Conservation (phyloP, 2,113 vertebrate genomes). For the Apteryx owenii region DNA sequence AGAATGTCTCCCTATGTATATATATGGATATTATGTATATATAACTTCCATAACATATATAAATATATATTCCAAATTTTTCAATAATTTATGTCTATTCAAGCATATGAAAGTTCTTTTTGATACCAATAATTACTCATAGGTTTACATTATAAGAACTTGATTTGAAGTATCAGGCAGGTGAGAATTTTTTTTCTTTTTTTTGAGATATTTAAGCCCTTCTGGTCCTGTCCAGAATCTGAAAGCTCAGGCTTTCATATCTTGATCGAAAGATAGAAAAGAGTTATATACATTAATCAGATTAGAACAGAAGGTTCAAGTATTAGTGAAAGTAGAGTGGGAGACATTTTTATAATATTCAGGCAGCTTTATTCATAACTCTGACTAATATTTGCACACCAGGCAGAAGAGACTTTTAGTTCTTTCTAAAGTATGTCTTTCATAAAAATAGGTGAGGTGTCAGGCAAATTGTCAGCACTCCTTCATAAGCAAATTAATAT, state of each 20-base stretch:
- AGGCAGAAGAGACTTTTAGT: background rate
- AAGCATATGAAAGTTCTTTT: background rate
- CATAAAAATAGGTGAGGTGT: background rate
- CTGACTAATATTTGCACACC: background rate
- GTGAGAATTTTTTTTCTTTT: background rate
- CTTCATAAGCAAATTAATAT: conserved; percentile 36
- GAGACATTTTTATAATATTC: background rate
- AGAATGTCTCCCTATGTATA: background rate
- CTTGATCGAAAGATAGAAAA: background rate
- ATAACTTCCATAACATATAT: background rate
- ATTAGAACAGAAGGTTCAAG: background rate
- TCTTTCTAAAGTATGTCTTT: background rate
- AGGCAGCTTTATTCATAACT: background rate
- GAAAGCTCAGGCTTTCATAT: background rate
- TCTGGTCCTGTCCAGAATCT: background rate
- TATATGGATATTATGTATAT: no score
- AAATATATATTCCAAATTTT: background rate
- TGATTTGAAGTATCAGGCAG: background rate
- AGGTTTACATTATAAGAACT: background rate
- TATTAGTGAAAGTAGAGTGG: background rate
- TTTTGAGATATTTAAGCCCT: background rate
- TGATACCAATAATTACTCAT: background rate
- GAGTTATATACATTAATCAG: background rate
- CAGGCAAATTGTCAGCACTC: background rate
- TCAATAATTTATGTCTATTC: background rate